Conservation (phyloP, 2,797 vertebrate genomes). For the Cheirogaleus major region DNA sequence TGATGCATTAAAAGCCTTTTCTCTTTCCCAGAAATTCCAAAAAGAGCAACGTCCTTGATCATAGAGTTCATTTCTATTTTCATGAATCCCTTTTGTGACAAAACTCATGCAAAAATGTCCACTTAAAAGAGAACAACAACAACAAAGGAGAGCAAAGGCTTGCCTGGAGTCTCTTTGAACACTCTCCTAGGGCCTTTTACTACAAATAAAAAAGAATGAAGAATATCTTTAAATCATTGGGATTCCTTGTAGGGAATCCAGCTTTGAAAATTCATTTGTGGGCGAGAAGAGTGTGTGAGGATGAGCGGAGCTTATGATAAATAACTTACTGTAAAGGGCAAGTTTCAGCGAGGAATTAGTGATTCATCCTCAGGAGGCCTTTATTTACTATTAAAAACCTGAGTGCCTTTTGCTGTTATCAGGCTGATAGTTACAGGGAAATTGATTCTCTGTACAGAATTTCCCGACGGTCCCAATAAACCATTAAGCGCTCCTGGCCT, state of each 20-base stretch:
- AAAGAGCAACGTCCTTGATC: neutral
- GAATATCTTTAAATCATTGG: neutral
- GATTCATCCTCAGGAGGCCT: conserved; percentile 21
- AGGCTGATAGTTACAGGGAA: conserved; percentile 58
- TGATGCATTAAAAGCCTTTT: neutral
- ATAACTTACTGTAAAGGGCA: conserved; percentile 56
- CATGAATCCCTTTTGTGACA: neutral
- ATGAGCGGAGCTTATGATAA: neutral
- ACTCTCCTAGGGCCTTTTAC: neutral
- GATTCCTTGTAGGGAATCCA: neutral
- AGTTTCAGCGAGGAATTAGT: conserved; percentile 24
- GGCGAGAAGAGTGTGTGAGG: neutral
- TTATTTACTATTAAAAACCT: conserved; percentile 54
- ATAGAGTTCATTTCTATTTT: neutral
- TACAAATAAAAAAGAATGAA: neutral
- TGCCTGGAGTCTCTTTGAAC: neutral
- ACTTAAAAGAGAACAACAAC: neutral
- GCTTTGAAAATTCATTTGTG: neutral
- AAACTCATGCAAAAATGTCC: neutral
- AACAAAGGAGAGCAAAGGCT: neutral
- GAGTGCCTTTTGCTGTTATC: conserved; percentile 40
- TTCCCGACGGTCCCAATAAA: conserved; percentile 55
- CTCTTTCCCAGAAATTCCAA: neutral
- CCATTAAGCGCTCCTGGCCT: neutral
- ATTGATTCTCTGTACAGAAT: conserved; percentile 61